These are phyloP conservation scores for Harpagoxenus sublaevis DNA, from an alignment of 2,888 invertebrate species.

Conservation along the genomic window DNA sequence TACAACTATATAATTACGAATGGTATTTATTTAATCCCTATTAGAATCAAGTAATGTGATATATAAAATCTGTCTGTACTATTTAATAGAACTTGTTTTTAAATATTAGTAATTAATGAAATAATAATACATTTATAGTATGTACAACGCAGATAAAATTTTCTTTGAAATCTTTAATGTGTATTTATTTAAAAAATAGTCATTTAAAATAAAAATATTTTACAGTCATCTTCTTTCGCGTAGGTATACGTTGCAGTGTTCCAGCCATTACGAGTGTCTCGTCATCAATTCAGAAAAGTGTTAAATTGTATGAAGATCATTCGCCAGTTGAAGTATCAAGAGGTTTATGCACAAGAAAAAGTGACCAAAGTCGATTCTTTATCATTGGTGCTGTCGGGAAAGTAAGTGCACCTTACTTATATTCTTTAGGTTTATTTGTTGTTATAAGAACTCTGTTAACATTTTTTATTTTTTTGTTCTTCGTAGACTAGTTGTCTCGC, in stretches of 20 bases:
- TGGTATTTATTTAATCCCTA: conserved; percentile 4
- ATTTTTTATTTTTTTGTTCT: conserved; percentile 6
- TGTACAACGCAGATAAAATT: background rate
- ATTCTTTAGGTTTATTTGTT: conserved; percentile 7
- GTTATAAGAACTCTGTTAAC: background rate
- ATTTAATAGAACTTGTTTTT: background rate
- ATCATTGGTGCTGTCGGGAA: conserved; percentile 94
- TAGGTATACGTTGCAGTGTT: conserved; percentile 94
- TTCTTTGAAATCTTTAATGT: background rate
- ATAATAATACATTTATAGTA: conserved; percentile 10
- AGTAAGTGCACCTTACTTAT: conserved; percentile 88
- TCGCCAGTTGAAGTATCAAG: conserved; percentile 93
- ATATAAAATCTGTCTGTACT: conserved; percentile 13
- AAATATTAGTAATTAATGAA: conserved; percentile 11
- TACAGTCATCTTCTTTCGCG: conserved; percentile 71
- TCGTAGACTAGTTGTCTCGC: conserved; percentile 93
- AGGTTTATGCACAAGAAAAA: conserved; percentile 95
- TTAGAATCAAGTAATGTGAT: conserved; percentile 18
- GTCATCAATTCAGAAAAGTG: conserved; percentile 93
- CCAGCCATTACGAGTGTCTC: conserved; percentile 93
- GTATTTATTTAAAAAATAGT: background rate
- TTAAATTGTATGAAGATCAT: conserved; percentile 94
- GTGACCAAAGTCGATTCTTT: conserved; percentile 95
- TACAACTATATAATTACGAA: conserved; percentile 17
- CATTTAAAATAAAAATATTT: conserved; percentile 57